Conservation (phyloP, 2,797 vertebrate species). For the Peromyscus melanophrys region DNA sequence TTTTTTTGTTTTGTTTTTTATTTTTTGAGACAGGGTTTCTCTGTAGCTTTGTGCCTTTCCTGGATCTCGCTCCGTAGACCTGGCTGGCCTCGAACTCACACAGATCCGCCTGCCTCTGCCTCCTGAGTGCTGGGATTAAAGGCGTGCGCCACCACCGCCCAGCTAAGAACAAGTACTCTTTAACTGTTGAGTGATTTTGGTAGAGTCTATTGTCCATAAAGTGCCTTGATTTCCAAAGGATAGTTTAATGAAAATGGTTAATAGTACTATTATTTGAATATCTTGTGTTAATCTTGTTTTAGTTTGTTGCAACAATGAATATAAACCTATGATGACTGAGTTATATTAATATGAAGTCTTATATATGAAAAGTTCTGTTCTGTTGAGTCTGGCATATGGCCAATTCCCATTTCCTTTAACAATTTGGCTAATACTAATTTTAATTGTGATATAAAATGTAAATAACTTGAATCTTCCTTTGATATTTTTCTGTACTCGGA, state of each 20-base stretch:
- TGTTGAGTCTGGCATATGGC: neutral
- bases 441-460: slow-evolving; percentile 26
- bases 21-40: too few species aligned
- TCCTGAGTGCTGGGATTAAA: too few species aligned
- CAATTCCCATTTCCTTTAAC: slow-evolving; percentile 17
- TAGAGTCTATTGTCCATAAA: neutral
- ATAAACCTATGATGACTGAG: slow-evolving; percentile 22
- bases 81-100: too few species aligned
- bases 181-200: neutral
- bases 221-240: slow-evolving; percentile 50
- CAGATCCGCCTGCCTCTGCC: too few species aligned
- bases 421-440: slow-evolving; percentile 34
- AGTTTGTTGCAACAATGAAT: neutral
- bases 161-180: neutral
- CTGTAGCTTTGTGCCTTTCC: too few species aligned
- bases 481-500: neutral
- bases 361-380: neutral
- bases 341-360: slow-evolving; percentile 32
- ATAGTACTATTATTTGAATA: neutral
- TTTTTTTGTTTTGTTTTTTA: too few species aligned
- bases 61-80: too few species aligned
- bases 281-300: slow-evolving; percentile 50
- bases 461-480: neutral
- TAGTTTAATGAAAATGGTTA: slow-evolving; percentile 51
- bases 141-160: too few species aligned